phyloP scores from a whole-genome alignment of 1,140 invertebrate species.

The Pseudomyrmex gracilis region DNA sequence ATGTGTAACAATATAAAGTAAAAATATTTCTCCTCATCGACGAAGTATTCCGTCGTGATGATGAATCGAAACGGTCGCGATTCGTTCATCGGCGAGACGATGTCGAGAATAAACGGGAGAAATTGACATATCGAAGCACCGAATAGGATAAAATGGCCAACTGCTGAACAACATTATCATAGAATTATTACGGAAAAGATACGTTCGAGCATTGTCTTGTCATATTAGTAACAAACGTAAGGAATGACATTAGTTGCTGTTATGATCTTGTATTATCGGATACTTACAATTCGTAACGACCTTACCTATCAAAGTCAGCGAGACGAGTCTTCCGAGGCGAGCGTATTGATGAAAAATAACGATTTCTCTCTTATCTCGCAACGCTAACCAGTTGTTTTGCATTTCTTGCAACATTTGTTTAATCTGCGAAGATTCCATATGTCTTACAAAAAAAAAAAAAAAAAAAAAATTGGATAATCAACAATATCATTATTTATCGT shows the following conservation, averaged over 20 bases:
- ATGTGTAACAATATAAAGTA: slow-evolving; percentile 31
- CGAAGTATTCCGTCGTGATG: slow-evolving; percentile 19
- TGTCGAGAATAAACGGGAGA: slow-evolving; percentile 7
- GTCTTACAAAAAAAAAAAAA: too few relatives aligned
- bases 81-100: slow-evolving; percentile 33
- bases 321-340: background rate
- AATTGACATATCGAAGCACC: background rate
- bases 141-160: background rate
- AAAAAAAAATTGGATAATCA: too few relatives aligned
- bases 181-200: too few relatives aligned
- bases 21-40: slow-evolving; percentile 36
- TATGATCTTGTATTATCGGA: background rate
- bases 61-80: background rate
- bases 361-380: slow-evolving; percentile 42
- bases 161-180: slow-evolving; percentile 1
- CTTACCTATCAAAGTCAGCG: background rate
- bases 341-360: slow-evolving; percentile 30
- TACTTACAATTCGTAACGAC: background rate
- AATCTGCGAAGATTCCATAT: background rate
- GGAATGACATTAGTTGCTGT: too few relatives aligned
- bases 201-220: too few relatives aligned
- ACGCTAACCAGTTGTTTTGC: slow-evolving; percentile 18
- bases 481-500: too few relatives aligned
- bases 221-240: too few relatives aligned
- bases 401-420: slow-evolving; percentile 12